A percentile compares a stretch with the other conserved stretches of the same genome.
phyloP scores from a whole-genome alignment of 2,113 vertebrate genomes.

The Tupaia tana region DNA sequence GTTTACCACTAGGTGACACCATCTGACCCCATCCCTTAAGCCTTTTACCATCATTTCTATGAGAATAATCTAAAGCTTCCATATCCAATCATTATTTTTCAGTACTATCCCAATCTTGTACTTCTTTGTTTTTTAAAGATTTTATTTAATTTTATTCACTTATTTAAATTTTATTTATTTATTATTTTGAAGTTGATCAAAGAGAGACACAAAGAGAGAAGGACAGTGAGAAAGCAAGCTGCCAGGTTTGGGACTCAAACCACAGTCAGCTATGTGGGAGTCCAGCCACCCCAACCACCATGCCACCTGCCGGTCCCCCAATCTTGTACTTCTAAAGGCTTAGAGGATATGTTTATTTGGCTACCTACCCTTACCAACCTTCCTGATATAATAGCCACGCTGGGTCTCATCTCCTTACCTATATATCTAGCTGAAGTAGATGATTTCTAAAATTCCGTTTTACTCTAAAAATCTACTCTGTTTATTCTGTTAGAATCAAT shows the following conservation, averaged over 20 bases:
- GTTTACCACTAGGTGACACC: no score
- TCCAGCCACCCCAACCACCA: no score
- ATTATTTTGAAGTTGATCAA: no score
- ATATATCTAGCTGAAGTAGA: background rate
- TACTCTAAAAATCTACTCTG: background rate
- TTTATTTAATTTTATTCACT: no score
- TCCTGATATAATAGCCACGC: background rate
- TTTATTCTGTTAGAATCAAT: conserved; percentile 13
- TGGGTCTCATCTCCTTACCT: background rate
- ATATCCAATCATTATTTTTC: background rate
- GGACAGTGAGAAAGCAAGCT: no score
- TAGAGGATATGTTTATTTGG: background rate
- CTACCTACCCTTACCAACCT: background rate
- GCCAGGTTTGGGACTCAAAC: no score
- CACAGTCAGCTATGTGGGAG: no score
- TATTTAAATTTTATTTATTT: no score
- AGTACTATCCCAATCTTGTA: background rate
- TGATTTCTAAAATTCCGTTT: conserved; percentile 25
- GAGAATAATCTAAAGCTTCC: background rate
- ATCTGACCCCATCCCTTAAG: background rate
- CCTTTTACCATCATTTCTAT: background rate
- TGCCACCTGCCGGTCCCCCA: background rate
- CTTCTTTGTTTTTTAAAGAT: background rate
- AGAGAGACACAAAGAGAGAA: no score
- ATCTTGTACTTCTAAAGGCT: background rate